Conservation (phyloP, 2,888 invertebrate genomes). For the Ariolimax columbianus region DNA sequence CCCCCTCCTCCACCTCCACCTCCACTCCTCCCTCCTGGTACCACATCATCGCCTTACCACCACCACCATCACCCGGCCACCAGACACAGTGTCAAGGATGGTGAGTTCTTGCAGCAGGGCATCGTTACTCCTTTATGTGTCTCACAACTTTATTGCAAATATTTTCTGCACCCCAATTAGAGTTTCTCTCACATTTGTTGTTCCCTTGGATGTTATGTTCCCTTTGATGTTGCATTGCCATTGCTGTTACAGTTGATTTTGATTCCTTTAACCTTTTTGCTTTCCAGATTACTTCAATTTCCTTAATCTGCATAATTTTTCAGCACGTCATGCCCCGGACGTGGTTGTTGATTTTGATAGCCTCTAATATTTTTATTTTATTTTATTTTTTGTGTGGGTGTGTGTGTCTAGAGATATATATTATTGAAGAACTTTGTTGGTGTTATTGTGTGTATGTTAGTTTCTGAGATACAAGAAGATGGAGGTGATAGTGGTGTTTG, state of each 20-base stretch:
- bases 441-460: too few relatives aligned
- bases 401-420: too few relatives aligned
- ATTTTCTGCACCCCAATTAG: neutral
- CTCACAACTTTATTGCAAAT: neutral
- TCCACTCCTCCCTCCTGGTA: constrained; percentile 3
- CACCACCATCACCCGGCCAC: constrained; percentile 18
- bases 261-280: too few relatives aligned
- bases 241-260: neutral
- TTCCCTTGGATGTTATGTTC: constrained; percentile 2
- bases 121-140: neutral
- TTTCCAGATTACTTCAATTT: too few relatives aligned
- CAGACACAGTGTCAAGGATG: constrained; percentile 44
- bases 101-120: constrained; percentile 36
- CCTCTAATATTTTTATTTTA: neutral
- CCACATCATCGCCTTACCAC: constrained; percentile 28
- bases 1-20: constrained; percentile 47
- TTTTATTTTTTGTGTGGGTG: neutral
- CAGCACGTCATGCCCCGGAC: too few relatives aligned
- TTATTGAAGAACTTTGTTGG: too few relatives aligned
- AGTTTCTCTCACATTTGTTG: neutral
- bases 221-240: neutral
- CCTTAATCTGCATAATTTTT: too few relatives aligned
- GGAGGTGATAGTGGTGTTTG: too few relatives aligned
- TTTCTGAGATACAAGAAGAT: too few relatives aligned
- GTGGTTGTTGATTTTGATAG: too few relatives aligned